These are phyloP conservation scores for Trogon melanurus DNA, from an alignment of 2,113 vertebrate species.

Conservation along the genomic window DNA sequence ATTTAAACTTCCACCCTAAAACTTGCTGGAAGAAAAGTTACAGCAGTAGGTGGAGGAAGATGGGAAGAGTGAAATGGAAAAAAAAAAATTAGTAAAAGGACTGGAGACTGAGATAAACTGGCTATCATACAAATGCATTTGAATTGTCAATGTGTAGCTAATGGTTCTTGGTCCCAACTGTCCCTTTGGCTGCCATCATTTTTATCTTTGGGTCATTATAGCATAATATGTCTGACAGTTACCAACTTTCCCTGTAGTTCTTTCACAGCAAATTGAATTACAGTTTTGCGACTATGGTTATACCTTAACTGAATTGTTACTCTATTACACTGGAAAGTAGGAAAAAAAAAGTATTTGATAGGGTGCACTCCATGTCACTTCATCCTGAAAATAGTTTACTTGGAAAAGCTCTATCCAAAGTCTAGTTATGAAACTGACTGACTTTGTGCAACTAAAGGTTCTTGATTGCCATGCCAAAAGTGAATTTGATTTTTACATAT, in stretches of 20 bases:
- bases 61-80: background rate
- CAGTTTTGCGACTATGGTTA: background rate
- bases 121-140: background rate
- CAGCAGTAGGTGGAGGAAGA: background rate
- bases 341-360: background rate
- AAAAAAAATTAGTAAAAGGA: background rate
- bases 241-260: background rate
- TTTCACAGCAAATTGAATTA: background rate
- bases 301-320: background rate
- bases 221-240: background rate
- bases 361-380: background rate
- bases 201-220: conserved; percentile 36
- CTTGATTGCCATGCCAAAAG: background rate
- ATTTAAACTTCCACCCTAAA: conserved; percentile 78
- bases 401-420: background rate
- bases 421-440: background rate
- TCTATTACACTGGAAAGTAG: background rate
- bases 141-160: background rate
- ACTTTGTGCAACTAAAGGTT: background rate
- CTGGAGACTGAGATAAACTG: background rate
- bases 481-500: background rate
- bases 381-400: background rate
- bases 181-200: background rate
- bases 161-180: background rate
- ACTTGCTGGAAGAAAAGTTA: conserved; percentile 56